Base-by-base conservation (phyloP, 2,888 invertebrate genomes). In the Agrotis clavis region DNA sequence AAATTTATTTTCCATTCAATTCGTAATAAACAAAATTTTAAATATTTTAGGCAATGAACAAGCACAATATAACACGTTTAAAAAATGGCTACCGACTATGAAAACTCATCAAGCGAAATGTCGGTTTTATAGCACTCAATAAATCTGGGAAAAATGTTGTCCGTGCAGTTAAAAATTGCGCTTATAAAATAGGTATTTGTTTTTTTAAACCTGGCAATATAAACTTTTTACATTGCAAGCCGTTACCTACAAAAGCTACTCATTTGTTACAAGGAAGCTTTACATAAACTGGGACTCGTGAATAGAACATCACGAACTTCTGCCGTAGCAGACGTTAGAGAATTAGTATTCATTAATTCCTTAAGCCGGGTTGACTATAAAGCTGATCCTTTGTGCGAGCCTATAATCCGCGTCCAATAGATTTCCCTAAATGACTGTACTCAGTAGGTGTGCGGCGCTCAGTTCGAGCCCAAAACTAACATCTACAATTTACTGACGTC, bases 261-360 rank as follows among this genome's bases (percentile, higher is more conserved):
- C 57, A 60, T 53, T 79, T 53, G 65, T 59, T 54, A 66, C 30
- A 62, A 19, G 50, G 65, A 30, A 67, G 63, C 59, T 74, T 48
- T 57, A 62, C 50, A 62, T 54, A 74, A 80, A 69, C 48, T 41
- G 25, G n/a, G 11, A 21, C 56, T 50, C 19, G 62, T 67, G 75
- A 72, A 79, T 82, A 71, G 48, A 64, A 72, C 80, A 82, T 72
- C 71, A 70, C 67, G 51, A 65, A 47, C 61, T 72, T 7, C 51
- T 62, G 41, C 54, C 47, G 19, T 68, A 68, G 62, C 70, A 74
- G 72, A 73, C 74, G 64, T 67, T 67, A 67, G 57, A 68, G 79
- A 86, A 87, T 86, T 86, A 87, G 82, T 86, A 85, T 80, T 88
- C 81, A 88, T 89, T 89, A 88, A 89, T 82, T 84, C 84, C 77